Evolutionary conservation across 2,113 vertebrate genomes (phyloP).

Genomic region (Thalassarche chlororhynchos): DNA sequence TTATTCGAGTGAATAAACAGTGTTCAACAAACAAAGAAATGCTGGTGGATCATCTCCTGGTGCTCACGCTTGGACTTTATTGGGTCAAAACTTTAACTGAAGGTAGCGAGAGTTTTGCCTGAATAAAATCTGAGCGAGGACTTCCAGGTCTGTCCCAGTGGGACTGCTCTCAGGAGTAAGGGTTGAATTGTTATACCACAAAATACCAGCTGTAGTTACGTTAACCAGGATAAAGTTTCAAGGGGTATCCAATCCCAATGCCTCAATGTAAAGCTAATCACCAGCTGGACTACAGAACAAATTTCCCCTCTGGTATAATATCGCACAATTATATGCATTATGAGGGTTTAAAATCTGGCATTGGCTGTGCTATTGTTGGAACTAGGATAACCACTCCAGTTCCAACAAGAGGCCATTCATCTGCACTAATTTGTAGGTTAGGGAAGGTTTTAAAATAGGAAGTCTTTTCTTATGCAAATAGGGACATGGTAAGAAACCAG

Average conservation of each 20-base stretch:
- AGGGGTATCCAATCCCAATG: conserved; percentile 58
- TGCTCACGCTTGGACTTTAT: neutral
- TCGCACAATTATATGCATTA: conserved; percentile 65
- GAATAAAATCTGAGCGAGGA: neutral
- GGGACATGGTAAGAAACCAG: neutral
- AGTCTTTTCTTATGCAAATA: conserved; percentile 62
- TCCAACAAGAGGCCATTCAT: conserved; percentile 62
- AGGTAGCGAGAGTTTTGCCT: neutral
- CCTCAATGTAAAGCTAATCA: conserved; percentile 65
- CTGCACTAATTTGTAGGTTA: conserved; percentile 55
- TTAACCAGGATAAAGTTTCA: conserved; percentile 65
- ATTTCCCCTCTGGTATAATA: conserved; percentile 70
- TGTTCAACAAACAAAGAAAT: neutral
- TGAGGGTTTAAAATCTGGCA: conserved; percentile 67
- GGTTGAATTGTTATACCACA: conserved; percentile 54
- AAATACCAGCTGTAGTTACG: conserved; percentile 66
- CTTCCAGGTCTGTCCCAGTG: conserved; percentile 47
- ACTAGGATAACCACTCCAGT: conserved; percentile 31
- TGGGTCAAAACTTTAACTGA: neutral
- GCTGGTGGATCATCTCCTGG: neutral
- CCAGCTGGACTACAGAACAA: conserved; percentile 64
- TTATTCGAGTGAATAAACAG: neutral
- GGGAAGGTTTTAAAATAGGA: conserved; percentile 55
- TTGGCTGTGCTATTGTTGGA: conserved; percentile 68
- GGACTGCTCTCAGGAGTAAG: conserved; percentile 28